These are phyloP conservation scores for Myiotriccus ornatus DNA, from an alignment of 2,797 vertebrate species.

Conservation along the genomic window DNA sequence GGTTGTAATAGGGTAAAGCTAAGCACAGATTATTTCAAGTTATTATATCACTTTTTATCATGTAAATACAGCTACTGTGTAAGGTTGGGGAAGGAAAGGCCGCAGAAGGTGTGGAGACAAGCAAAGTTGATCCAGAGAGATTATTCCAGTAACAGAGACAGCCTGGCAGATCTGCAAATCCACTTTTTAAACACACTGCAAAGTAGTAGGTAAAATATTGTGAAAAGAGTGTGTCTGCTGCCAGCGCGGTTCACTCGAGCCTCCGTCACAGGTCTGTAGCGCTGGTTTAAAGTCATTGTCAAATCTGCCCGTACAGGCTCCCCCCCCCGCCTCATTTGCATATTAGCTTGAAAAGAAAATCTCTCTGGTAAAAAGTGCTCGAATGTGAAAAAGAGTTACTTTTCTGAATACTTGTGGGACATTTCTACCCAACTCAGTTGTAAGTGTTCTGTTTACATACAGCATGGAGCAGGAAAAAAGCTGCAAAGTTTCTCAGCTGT, in stretches of 20 bases:
- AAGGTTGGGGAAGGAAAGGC: neutral
- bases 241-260: slow-evolving; percentile 39
- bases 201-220: slow-evolving; percentile 43
- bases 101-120: slow-evolving; percentile 27
- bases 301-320: slow-evolving; percentile 72
- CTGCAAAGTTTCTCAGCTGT: slow-evolving; percentile 85
- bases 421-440: slow-evolving; percentile 61
- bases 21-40: slow-evolving; percentile 12
- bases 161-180: slow-evolving; percentile 49
- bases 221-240: slow-evolving; percentile 5
- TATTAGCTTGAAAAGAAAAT: slow-evolving; percentile 88
- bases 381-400: slow-evolving; percentile 58
- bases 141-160: slow-evolving; percentile 51
- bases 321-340: slow-evolving; percentile 81
- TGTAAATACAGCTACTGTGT: neutral
- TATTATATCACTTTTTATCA: neutral
- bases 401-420: slow-evolving; percentile 51
- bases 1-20: neutral
- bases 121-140: slow-evolving; percentile 50
- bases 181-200: slow-evolving; percentile 48
- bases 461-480: slow-evolving; percentile 71
- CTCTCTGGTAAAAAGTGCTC: slow-evolving; percentile 76
- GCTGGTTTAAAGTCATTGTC: slow-evolving; percentile 81
- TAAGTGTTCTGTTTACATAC: slow-evolving; percentile 60
- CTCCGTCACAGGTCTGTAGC: slow-evolving; percentile 56